Conservation (phyloP, 2,888 invertebrate species). For the Argyresthia goedartella region DNA sequence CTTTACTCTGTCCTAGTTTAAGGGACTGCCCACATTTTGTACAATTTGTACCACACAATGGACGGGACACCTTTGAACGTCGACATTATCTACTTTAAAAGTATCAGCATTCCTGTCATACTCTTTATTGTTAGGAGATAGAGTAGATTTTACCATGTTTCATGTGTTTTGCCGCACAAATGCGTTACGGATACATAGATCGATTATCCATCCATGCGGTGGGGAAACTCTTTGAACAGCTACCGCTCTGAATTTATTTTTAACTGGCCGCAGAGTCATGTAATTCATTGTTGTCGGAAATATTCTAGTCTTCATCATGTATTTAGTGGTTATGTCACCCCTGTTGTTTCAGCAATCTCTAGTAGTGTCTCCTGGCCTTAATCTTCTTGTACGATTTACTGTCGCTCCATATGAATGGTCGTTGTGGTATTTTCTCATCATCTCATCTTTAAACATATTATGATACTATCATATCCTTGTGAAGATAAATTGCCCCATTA, state of each 20-base stretch:
- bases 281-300: too few relatives aligned
- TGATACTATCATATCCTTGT: too few relatives aligned
- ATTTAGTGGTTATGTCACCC: too few relatives aligned
- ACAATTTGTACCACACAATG: slow-evolving; percentile 10
- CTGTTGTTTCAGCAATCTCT: too few relatives aligned
- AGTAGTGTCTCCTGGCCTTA: too few relatives aligned
- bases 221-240: slow-evolving; percentile 56
- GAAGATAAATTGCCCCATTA: slow-evolving; percentile 21
- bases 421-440: too few relatives aligned
- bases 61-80: slow-evolving; percentile 17
- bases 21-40: slow-evolving; percentile 15
- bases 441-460: too few relatives aligned
- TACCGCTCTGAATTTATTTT: slow-evolving; percentile 60
- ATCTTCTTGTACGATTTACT: too few relatives aligned
- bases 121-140: neutral
- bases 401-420: too few relatives aligned
- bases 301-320: too few relatives aligned
- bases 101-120: slow-evolving; percentile 16
- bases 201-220: slow-evolving; percentile 54
- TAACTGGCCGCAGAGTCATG: slow-evolving; percentile 35
- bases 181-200: slow-evolving; percentile 37
- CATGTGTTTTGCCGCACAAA: neutral
- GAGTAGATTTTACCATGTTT: neutral
- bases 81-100: slow-evolving; percentile 8
- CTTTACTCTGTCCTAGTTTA: slow-evolving; percentile 11